These are phyloP conservation scores for Maconellicoccus hirsutus DNA, from an alignment of 1,140 invertebrate genomes.

Conservation along the genomic window DNA sequence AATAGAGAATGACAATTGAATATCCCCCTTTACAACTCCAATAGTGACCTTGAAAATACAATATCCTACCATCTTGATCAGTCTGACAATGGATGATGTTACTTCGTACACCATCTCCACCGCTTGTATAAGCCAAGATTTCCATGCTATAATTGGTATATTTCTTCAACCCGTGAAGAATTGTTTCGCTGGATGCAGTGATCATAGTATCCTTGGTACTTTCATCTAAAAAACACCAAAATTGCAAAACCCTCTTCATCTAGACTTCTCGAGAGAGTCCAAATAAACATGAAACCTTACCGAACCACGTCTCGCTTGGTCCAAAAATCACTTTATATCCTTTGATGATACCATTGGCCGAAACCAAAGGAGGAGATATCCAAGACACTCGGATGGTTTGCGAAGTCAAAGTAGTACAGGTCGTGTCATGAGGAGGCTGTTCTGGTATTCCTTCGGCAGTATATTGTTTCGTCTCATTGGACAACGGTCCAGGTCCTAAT, in stretches of 20 bases:
- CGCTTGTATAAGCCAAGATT: slow-evolving; percentile 85
- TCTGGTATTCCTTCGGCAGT: slow-evolving; percentile 87
- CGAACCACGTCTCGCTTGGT: slow-evolving; percentile 80
- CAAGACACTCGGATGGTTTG: slow-evolving; percentile 87
- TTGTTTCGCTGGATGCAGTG: slow-evolving; percentile 81
- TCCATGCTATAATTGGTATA: slow-evolving; percentile 97
- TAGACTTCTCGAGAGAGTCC: no score
- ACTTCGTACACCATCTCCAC: slow-evolving; percentile 88
- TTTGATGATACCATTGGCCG: slow-evolving; percentile 88
- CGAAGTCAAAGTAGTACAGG: slow-evolving; percentile 80
- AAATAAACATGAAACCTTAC: slow-evolving; percentile 40
- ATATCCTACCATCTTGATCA: slow-evolving; percentile 86
- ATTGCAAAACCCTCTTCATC: slow-evolving; percentile 17
- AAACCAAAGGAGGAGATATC: slow-evolving; percentile 76
- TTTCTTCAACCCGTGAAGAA: slow-evolving; percentile 81
- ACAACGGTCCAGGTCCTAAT: slow-evolving; percentile 81
- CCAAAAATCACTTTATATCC: slow-evolving; percentile 94
- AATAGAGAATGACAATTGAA: no score
- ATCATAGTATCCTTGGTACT: slow-evolving; percentile 83
- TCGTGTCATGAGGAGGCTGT: slow-evolving; percentile 80
- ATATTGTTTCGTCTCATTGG: slow-evolving; percentile 76
- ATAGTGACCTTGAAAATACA: slow-evolving; percentile 6
- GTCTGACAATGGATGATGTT: slow-evolving; percentile 82
- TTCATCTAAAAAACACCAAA: slow-evolving; percentile 51
- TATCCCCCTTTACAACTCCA: not conserved